These are phyloP conservation scores for Sphecodes monilicornis DNA, from an alignment of 2,888 invertebrate genomes.

Conservation along the genomic window DNA sequence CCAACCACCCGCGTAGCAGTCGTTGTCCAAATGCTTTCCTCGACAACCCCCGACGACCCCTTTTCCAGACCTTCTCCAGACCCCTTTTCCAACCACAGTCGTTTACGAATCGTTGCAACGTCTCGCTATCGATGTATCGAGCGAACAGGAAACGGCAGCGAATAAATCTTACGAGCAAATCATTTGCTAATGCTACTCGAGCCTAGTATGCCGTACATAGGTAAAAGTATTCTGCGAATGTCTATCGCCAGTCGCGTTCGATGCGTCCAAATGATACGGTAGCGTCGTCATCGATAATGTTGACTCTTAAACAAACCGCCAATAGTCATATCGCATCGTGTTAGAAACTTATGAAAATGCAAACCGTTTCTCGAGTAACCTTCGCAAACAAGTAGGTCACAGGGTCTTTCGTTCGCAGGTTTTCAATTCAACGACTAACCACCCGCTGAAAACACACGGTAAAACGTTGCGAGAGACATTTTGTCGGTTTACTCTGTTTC, in stretches of 20 bases:
- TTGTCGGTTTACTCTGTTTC: not conserved
- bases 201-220: not conserved
- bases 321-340: slow-evolving; percentile 6
- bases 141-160: not conserved
- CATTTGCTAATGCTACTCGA: not conserved
- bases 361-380: slow-evolving; percentile 35
- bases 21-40: not conserved
- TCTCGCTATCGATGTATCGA: not conserved
- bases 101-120: no score
- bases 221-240: not conserved
- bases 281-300: not conserved
- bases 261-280: not conserved
- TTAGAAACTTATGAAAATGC: slow-evolving; percentile 34
- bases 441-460: not conserved
- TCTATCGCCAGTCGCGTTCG: not conserved
- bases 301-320: slow-evolving; percentile 12
- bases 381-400: slow-evolving; percentile 39
- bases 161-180: not conserved
- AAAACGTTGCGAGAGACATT: not conserved
- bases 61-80: no score
- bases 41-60: not conserved
- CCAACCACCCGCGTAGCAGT: no score
- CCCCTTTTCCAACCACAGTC: no score
- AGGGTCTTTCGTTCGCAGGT: slow-evolving; percentile 21
- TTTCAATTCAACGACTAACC: slow-evolving; percentile 21